Evolutionary conservation across 2,888 invertebrate species (phyloP).

Genomic region (Villa cingulata): DNA sequence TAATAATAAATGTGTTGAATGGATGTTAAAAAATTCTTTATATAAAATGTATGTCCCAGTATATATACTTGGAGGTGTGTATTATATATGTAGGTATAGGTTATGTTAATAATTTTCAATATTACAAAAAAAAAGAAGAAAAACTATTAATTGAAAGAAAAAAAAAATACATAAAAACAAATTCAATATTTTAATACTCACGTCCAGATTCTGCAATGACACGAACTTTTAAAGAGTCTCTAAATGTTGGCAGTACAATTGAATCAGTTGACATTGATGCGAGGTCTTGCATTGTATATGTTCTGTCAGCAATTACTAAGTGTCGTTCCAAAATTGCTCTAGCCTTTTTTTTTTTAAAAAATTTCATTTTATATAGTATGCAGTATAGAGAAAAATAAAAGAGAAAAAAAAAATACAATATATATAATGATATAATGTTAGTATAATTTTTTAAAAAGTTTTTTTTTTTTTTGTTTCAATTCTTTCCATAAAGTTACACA

Average conservation of each 20-base stretch:
- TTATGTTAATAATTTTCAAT: too few species aligned
- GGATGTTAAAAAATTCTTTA: too few species aligned
- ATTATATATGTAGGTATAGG: too few species aligned
- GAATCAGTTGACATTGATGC: slow-evolving; percentile 46
- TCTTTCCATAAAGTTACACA: too few species aligned
- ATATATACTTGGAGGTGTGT: too few species aligned
- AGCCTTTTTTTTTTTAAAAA: slow-evolving; percentile 59
- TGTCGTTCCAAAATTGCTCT: slow-evolving; percentile 77
- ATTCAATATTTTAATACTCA: slow-evolving; percentile 35
- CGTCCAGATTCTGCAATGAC: slow-evolving; percentile 65
- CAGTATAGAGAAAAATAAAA: not conserved
- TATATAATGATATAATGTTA: too few species aligned
- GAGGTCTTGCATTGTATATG: slow-evolving; percentile 68
- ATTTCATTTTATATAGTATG: too few species aligned
- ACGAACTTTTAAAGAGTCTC: slow-evolving; percentile 57
- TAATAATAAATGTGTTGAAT: too few species aligned
- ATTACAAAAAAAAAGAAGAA: not conserved
- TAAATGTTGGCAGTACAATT: slow-evolving; percentile 53
- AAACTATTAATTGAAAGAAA: too few species aligned
- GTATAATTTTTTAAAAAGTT: too few species aligned
- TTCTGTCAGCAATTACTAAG: slow-evolving; percentile 62
- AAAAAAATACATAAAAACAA: not conserved
- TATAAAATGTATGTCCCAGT: too few species aligned
- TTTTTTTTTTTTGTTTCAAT: too few species aligned
- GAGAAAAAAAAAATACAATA: not conserved